These are phyloP conservation scores for Vireo altiloquus DNA, from an alignment of 2,113 vertebrate species.

Conservation along the genomic window DNA sequence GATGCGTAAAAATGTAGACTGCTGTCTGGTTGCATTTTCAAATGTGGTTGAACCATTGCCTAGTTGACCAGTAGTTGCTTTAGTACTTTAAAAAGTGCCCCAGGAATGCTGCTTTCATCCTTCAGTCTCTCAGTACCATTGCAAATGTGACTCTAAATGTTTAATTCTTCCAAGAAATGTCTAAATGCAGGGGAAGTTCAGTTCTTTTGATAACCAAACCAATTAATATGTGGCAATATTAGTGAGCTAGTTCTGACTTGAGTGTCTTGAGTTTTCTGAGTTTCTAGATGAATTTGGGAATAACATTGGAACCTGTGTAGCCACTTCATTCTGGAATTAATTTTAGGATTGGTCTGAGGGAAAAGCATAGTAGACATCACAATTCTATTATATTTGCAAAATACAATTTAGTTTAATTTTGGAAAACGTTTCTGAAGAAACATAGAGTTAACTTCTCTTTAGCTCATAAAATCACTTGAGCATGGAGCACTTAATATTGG, in stretches of 20 bases:
- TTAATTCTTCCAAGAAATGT: neutral
- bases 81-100: neutral
- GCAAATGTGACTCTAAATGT: neutral
- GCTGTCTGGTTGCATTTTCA: neutral
- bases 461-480: slow-evolving; percentile 1
- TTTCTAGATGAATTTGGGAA: neutral
- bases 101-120: neutral
- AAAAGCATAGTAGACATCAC: neutral
- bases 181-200: neutral
- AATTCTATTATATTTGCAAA: neutral
- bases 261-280: neutral
- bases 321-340: neutral
- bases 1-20: neutral
- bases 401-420: neutral
- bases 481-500: neutral
- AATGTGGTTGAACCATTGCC: neutral
- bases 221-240: neutral
- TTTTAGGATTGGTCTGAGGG: neutral
- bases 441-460: slow-evolving; percentile 20
- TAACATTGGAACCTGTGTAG: neutral
- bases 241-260: neutral
- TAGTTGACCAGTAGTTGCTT: neutral
- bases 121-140: neutral
- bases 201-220: neutral
- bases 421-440: neutral